Evolutionary conservation across 1,140 invertebrate species (phyloP), one percentile per base, ranked within the genome.

Genomic region (Teleopsis dalmanni): DNA sequence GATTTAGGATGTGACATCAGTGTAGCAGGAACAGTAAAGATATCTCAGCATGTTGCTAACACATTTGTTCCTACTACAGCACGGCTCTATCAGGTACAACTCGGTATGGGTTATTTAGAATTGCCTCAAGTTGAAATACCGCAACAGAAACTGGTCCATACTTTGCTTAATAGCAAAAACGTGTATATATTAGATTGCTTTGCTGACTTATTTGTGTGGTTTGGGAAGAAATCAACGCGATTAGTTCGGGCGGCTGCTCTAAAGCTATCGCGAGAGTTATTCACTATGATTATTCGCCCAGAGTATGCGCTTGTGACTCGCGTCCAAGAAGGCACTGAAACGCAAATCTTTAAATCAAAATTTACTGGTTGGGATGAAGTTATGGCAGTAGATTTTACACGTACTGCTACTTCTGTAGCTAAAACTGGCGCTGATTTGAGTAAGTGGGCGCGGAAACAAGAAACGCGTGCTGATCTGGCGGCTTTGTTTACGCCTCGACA

Each of bases 291-390:
- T 66, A 77, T 89, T 46, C 77, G 96, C 16, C 90, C 93, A 3
- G 76, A 84, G 13, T 92, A 91, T 75, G 90, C 95, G 1, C 73
- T 90, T 52, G 87, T 98, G 13, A 92, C 87, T 4, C 75, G 94
- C 41, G 83, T 96, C 23, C 85, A 91, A 65, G 88, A 92, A 75
- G 88, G 86, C 48, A 90, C 86, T 13, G 85, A 87, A 65, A 82
- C 84, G 40, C 82, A 84, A 70, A 86, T 98, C 49, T 99, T 99
- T 72, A 98, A 98, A 75, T 89, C 87, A 3, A 98, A 99, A 73
- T 99, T 99, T 73, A 74, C 81, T 38, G 94, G 91, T 9, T 99
- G 96, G 96, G 96, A 99, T 71, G 95, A 99, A 76, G 93, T 99
- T 1, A 94, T 99, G 54, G 93, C 95, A 2, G 95, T 99, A 5